Evolutionary conservation across 2,888 invertebrate genomes (phyloP), one percentile per base, ranked within the genome.

Genomic region (Eristalinus sepulchralis): DNA sequence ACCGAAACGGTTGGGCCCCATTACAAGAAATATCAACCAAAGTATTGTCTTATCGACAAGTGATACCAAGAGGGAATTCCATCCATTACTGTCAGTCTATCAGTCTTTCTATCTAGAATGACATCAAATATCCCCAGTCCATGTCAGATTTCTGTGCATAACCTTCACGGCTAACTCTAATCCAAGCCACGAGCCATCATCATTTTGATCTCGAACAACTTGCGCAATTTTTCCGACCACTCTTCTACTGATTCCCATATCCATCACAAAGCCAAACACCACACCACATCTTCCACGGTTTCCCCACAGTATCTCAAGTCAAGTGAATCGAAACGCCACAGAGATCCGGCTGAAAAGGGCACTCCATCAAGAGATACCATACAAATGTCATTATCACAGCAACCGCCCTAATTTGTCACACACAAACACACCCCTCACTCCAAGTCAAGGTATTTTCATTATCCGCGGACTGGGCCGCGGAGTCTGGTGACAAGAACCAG

Each of bases 381-480:
- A 80, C 33, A 80, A 80, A 84, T 84, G 80, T 80, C 80, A 80
- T 84, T 84, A 62, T 76, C 76, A 80, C 76, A 75, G 63, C 68
- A 83, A 66, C 70, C 70, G 66, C 66, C 66, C 75, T 73, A 80
- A 83, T 79, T 83, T 83, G 83, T 83, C 79, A 79, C 73, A 70
- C 47, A 27, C 27, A 5, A 2, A 27, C 27, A 27, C 27, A 27
- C 27, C 27, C 5, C 27, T 27, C 47, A 47, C 47, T 47, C 47
- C 27, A 27, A 17, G 63, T 39, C 53, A 20, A 72, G 62, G 62
- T 77, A 67, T 62, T 77, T 77, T 59, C 64, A 36, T 55, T 53
- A 39, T 24, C 55, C 11, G 8, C 57, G 22, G 22, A 27, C 24
- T 36, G 24, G 17, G 34, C 36, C 10, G 36, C 39, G 13, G 39